Evolutionary conservation across 1,140 invertebrate genomes (phyloP).

Genomic region (Dolichoris vasculosae): DNA sequence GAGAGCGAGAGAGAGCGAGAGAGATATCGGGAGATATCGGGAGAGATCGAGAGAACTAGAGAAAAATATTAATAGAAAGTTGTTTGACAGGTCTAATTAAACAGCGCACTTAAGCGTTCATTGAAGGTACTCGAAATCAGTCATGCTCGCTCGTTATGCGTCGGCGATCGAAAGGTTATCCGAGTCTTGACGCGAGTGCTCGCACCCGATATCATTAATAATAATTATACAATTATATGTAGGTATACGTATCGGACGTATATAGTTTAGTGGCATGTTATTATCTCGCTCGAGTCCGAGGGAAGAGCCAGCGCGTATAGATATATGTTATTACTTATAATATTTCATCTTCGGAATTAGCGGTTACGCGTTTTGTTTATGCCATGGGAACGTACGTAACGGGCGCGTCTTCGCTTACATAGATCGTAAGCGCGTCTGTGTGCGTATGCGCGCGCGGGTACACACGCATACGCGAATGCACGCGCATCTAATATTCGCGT

Average conservation of each 20-base stretch:
- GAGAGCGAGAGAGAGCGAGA: neutral
- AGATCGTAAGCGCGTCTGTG: neutral
- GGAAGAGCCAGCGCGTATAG: conserved; percentile 60
- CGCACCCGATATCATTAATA: conserved; percentile 74
- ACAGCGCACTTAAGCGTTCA: conserved; percentile 65
- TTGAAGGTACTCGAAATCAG: conserved; percentile 46
- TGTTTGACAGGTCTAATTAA: conserved; percentile 56
- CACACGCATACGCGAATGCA: conserved; percentile 22
- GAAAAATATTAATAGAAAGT: conserved; percentile 51
- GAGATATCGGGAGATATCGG: conserved; percentile 42
- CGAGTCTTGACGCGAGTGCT: conserved; percentile 19
- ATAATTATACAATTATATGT: conserved; percentile 77
- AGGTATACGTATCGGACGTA: conserved; percentile 63
- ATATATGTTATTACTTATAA: conserved; percentile 77
- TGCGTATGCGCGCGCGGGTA: conserved; percentile 32
- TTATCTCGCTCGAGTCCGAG: conserved; percentile 65
- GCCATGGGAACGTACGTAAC: conserved; percentile 71
- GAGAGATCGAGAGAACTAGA: conserved; percentile 49
- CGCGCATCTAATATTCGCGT: neutral
- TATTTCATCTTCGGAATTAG: conserved; percentile 76
- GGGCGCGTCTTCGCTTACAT: conserved; percentile 12
- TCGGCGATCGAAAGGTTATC: conserved; percentile 36
- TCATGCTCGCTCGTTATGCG: conserved; percentile 48
- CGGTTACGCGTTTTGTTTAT: conserved; percentile 75
- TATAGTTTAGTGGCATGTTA: conserved; percentile 75